Percentiles rank a stretch among this genome's conserved stretches.
Evolutionary conservation across 2,113 vertebrate species (phyloP).

Genomic region (Hyla sarda): DNA sequence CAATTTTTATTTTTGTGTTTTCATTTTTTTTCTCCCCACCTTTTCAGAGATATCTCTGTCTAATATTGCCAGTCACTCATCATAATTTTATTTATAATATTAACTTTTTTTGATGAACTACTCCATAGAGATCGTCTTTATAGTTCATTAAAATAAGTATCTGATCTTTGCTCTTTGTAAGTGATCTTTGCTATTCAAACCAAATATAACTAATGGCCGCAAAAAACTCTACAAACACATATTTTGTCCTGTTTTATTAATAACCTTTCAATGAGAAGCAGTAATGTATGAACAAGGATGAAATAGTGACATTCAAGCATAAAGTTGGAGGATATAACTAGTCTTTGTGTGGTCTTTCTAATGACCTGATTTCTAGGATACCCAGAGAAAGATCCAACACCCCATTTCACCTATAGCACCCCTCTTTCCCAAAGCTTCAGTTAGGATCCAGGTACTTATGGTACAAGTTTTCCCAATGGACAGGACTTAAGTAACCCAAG

Average conservation of each 20-base stretch:
- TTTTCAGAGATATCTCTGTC: too few relatives aligned
- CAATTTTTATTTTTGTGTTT: too few relatives aligned
- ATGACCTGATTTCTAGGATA: not conserved
- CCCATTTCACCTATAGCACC: not conserved
- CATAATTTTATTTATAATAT: constrained; percentile 10
- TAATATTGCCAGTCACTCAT: constrained; percentile 12
- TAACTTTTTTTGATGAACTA: constrained; percentile 24
- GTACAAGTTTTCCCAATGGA: too few relatives aligned
- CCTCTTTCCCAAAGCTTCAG: not conserved
- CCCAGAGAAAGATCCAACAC: not conserved
- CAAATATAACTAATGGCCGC: not conserved
- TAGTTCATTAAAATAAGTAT: constrained; percentile 12
- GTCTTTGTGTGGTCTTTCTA: not conserved
- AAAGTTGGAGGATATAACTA: not conserved
- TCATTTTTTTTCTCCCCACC: too few relatives aligned
- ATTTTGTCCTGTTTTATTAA: not conserved
- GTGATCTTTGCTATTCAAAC: constrained; percentile 8
- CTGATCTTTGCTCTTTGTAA: too few relatives aligned
- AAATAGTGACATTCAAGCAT: not conserved
- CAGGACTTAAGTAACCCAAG: too few relatives aligned
- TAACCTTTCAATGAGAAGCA: not conserved
- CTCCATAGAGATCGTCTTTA: not conserved
- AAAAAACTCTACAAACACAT: not conserved
- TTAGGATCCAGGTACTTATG: not conserved
- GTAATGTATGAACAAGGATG: not conserved